These are phyloP conservation scores for Perccottus glenii DNA, from an alignment of 2,113 vertebrate species.

Conservation along the genomic window DNA sequence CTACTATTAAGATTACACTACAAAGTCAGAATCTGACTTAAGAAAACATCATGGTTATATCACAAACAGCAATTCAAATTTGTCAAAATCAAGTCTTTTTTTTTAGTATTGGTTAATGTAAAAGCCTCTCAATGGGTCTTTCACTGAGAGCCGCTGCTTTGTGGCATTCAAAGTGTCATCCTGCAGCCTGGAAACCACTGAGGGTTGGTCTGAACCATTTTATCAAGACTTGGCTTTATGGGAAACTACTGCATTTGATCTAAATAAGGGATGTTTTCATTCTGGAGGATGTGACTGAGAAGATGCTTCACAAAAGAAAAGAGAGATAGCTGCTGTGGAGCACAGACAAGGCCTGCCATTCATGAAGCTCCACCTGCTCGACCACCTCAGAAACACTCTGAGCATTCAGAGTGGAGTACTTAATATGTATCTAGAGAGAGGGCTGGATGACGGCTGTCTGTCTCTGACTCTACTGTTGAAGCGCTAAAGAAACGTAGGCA, in stretches of 20 bases:
- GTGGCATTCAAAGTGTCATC: slow-evolving; percentile 68
- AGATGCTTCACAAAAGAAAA: slow-evolving; percentile 63
- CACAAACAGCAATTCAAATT: slow-evolving; percentile 40
- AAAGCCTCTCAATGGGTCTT: slow-evolving; percentile 24
- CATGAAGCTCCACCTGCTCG: slow-evolving; percentile 79
- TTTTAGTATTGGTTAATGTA: slow-evolving; percentile 36
- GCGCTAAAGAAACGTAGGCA: slow-evolving; percentile 45
- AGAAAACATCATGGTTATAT: slow-evolving; percentile 13
- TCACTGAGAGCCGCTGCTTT: slow-evolving; percentile 51
- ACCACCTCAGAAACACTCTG: slow-evolving; percentile 37
- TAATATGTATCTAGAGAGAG: slow-evolving; percentile 65
- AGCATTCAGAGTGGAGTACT: slow-evolving; percentile 62
- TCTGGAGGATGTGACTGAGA: slow-evolving; percentile 62
- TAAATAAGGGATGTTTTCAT: slow-evolving; percentile 68
- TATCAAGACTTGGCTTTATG: slow-evolving; percentile 43
- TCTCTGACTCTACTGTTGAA: slow-evolving; percentile 27
- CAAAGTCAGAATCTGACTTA: slow-evolving; percentile 39
- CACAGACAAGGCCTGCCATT: slow-evolving; percentile 77
- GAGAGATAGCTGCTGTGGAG: slow-evolving; percentile 58
- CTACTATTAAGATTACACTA: slow-evolving; percentile 36
- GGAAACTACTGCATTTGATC: slow-evolving; percentile 65
- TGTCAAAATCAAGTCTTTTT: slow-evolving; percentile 18
- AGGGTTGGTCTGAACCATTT: slow-evolving; percentile 1
- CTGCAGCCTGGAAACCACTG: slow-evolving; percentile 57
- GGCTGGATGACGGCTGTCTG: background rate